Base-by-base conservation (phyloP, 2,797 vertebrate species). In the Parambassis ranga region DNA sequence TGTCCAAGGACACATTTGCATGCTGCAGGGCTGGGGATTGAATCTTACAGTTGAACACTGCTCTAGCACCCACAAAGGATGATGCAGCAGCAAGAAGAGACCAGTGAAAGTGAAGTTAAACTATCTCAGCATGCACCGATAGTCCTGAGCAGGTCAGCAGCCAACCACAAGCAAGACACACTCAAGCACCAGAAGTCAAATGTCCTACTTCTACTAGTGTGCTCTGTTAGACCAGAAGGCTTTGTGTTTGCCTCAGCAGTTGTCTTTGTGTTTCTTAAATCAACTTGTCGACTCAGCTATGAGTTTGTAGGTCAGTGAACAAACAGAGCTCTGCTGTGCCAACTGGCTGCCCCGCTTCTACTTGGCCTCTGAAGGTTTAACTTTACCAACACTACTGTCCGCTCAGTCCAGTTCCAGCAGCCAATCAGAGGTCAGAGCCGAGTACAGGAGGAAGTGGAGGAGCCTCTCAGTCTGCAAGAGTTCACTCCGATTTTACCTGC, bases 251-350 rank as follows among this genome's bases (percentile, higher is more conserved):
- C 35, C 20, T 72, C 65, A 72, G 52, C 61, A 51, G 31, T 42
- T 10, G 20, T 49, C 57, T 76, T 82, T 84, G 75, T 62, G 55
- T 59, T 75, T 68, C 59, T 65, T 62, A 77, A 81, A 82, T 82
- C 68, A 64, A 75, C 57, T 74, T 51, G 67, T 69, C 50, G 28
- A 82, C 72, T 74, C 80, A 83, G 71, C 39, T 8, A 71, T 59
- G 37, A 67, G 64, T 79, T 89, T 86, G 75, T 79, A 83, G 86
- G 84, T 89, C 83, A 86, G 53, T 6, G 56, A 84, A 78, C 88
- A 87, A 86, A 79, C 74, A 65, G 38, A 70, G 56, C n/a, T 13
- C 48, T 36, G 9, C 62, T 20, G 41, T 65, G 42, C 81, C 84
- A 82, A 60, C 62, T 18, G 38, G 49, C 77, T 28, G 48, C 26